Conservation (phyloP, 2,888 invertebrate genomes). For the Brachylomia viminalis region DNA sequence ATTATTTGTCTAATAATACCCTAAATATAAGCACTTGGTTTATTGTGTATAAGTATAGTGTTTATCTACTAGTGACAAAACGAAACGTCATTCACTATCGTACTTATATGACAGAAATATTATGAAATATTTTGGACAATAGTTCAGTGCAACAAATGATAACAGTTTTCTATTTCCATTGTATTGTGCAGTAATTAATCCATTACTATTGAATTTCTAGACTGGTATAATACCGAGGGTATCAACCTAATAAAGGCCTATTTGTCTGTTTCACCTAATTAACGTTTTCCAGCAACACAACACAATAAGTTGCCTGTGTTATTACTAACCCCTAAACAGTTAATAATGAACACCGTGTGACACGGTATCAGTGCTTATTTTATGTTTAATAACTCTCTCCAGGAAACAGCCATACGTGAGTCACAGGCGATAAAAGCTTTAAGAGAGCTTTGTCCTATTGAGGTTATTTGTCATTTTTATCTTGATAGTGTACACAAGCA, state of each 20-base stretch:
- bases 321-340: background rate
- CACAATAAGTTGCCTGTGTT: background rate
- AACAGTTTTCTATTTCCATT: background rate
- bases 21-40: background rate
- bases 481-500: constrained; percentile 77
- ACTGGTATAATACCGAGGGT: background rate
- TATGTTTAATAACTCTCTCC: constrained; percentile 29
- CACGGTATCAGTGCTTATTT: constrained; percentile 27
- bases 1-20: constrained; percentile 1
- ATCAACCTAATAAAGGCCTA: background rate
- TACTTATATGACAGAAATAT: background rate
- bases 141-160: background rate
- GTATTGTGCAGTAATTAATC: background rate
- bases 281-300: background rate
- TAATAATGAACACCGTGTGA: constrained; percentile 26
- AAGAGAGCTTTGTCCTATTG: constrained; percentile 45
- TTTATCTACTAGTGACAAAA: constrained; percentile 26
- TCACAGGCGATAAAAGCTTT: constrained; percentile 62
- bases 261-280: constrained; percentile 1
- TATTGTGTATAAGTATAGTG: background rate
- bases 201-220: background rate
- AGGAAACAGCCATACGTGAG: constrained; percentile 39
- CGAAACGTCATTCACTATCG: background rate
- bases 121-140: background rate
- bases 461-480: constrained; percentile 81